Base-by-base conservation (phyloP, 2,797 vertebrate species). In the Cetoscarus ocellatus region DNA sequence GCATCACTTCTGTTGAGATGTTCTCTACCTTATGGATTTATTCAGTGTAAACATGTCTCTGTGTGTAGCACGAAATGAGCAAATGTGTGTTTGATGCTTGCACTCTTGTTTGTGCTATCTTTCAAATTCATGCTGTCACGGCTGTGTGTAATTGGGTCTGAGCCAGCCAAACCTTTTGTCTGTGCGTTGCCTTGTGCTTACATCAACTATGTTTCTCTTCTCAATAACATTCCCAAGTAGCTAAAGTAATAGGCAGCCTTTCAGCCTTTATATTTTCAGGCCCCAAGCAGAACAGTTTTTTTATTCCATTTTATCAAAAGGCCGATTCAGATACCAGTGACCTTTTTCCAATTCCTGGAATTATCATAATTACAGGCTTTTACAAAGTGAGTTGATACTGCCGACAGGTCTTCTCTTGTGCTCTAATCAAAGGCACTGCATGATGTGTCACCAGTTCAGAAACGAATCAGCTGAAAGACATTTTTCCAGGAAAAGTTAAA, bases 101-200 rank as follows among this genome's bases (percentile, higher is more conserved):
- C 18, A 27, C 15, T 56, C 61, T 58, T 68, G 54, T 77, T 77
- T 62, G 52, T 44, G 12, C 50, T 61, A 52, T 55, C 71, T 75
- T 71, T 75, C 84, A 67, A n/a, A 49, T 83, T 70, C 62, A 63
- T 47, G 72, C 75, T 64, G 65, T 75, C 77, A 70, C 8, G 38
- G 49, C 55, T 63, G 54, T 67, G 69, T 63, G 68, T 84, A 87
- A 84, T 79, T 88, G 85, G 80, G 68, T 60, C 51, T 50, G 68
- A 84, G 80, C 63, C 75, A 83, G 77, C 67, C 36, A 5, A 69
- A 70, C 48, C 73, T 75, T 79, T 87, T 84, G 77, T 82, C 51
- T 71, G 68, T 56, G 57, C 75, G 68, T 83, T 89, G 79, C 84
- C 71, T 84, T 40, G 53, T 67, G 73, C 83, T 91, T 87, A 71